Base-by-base conservation (phyloP, 2,888 invertebrate species). In the Polietes domitor region DNA sequence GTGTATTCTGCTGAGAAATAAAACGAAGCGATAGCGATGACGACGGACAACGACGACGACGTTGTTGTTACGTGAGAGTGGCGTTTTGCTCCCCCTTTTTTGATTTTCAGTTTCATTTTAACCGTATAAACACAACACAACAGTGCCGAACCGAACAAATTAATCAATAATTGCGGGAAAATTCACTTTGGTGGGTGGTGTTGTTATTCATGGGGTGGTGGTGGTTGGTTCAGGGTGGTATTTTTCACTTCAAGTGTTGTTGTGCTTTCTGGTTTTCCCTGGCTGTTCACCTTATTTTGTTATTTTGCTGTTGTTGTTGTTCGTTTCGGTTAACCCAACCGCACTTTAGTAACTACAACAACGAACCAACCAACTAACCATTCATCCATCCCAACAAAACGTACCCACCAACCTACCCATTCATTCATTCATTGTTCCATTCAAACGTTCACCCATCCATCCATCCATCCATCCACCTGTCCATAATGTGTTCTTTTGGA, bases 91-190 rank as follows among this genome's bases (percentile, higher is more conserved):
- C 6, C n/a, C 9, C 24, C 24, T 24, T 58, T 15, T 58, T 26
- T 12, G 26, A 55, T 26, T 58, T 58, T 58, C 58, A 58, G 26
- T 58, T 24, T 26, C 58, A 26, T 24, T 68, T 75, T 71, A 72
- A 78, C 28, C 41, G 50, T 17, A 55, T 72, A 28, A 83, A 79
- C 58, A 72, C 21, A 58, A 37, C 12, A 53, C 24, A 15, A n/a
- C n/a, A 17, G 6, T 5, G 12, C 7, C 12, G 7, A 68, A 17
- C 24, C 15, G 5, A 80, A 61, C 28, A 24, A 77, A 68, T 73
- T 76, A 84, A 84, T 84, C 84, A 79, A 84, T 84, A 84, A 84
- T 75, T 81, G 78, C 75, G 75, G 74, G 72, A 75, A 80, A 84
- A 55, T 41, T 37, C 61, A 58, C 58, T 15, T 41, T 15, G 15